phyloP scores from a whole-genome alignment of 2,888 invertebrate species.

The Eupithecia inturbata region DNA sequence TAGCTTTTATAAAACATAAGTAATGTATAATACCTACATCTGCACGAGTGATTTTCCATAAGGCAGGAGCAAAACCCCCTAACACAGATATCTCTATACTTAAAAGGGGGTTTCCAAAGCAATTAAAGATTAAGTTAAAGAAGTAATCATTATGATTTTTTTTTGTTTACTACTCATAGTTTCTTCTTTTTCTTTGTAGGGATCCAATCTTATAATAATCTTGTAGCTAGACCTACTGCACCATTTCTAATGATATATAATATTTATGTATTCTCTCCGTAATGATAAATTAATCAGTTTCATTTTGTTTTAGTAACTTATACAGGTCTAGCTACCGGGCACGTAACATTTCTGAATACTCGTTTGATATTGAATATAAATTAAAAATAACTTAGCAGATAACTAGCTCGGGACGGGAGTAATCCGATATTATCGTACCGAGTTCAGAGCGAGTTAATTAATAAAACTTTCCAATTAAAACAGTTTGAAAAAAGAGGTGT shows the following conservation, averaged over 20 bases:
- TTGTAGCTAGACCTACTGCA: not conserved
- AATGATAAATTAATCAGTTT: not conserved
- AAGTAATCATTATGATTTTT: too few species aligned
- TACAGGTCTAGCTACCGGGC: not conserved
- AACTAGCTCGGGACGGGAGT: not conserved
- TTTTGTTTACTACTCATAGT: not conserved
- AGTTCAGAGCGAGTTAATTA: not conserved
- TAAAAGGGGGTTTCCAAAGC: too few species aligned
- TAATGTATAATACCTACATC: too few species aligned
- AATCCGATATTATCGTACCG: not conserved
- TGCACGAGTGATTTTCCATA: too few species aligned
- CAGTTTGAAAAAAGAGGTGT: not conserved
- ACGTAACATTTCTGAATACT: not conserved
- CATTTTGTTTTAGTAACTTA: not conserved
- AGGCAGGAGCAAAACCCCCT: too few species aligned
- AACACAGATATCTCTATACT: too few species aligned
- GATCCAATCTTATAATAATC: not conserved
- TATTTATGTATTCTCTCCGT: not conserved
- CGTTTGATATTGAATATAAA: not conserved
- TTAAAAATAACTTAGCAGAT: conserved; percentile 4
- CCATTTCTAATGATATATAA: not conserved
- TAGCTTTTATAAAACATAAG: too few species aligned
- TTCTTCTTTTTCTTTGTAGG: not conserved
- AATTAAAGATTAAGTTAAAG: too few species aligned
- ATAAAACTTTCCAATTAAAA: not conserved